Evolutionary conservation across 2,888 invertebrate species (phyloP).

Genomic region (Zootermopsis nevadensis): DNA sequence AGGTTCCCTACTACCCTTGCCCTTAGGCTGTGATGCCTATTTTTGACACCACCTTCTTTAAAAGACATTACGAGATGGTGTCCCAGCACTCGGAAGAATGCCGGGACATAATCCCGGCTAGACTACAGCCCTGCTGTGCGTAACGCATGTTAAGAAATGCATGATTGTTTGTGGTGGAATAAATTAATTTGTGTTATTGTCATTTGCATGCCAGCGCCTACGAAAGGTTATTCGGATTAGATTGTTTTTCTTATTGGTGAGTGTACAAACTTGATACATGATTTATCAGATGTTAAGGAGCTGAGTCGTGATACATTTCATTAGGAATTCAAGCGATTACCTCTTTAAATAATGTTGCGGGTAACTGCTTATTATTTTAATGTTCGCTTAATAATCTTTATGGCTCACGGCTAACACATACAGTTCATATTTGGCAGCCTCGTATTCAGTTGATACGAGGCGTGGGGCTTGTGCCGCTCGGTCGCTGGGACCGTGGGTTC

Average conservation of each 20-base stretch:
- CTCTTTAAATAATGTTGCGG: no score
- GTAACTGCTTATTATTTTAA: not conserved
- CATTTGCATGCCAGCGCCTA: constrained; percentile 81
- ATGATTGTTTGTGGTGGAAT: constrained; percentile 27
- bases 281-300: not conserved
- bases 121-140: no score
- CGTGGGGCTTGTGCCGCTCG: no score
- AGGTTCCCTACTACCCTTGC: no score
- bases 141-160: not conserved
- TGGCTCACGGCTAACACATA: not conserved
- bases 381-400: not conserved
- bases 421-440: not conserved
- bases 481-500: no score
- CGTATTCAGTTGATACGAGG: no score
- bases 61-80: no score
- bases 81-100: no score
- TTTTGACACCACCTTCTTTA: no score
- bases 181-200: constrained; percentile 46
- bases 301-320: not conserved
- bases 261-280: constrained; percentile 8
- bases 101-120: no score
- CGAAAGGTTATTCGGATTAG: constrained; percentile 84
- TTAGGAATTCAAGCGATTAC: no score
- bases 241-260: constrained; percentile 62
- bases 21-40: no score